These are phyloP conservation scores for Pampus argenteus DNA, from an alignment of 2,797 vertebrate species.

Conservation along the genomic window DNA sequence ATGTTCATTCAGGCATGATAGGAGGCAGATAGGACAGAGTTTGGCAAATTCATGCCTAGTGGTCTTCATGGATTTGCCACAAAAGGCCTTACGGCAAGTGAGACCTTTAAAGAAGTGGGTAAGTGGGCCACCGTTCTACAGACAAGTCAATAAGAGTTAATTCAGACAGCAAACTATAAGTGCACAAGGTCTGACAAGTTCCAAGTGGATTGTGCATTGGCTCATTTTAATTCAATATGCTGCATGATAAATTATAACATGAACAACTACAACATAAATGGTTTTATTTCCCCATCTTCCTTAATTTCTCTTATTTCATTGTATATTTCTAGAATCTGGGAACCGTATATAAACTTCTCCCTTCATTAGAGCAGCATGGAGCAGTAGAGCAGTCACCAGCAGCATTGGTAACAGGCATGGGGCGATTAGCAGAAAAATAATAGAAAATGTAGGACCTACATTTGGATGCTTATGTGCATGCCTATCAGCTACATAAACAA, in stretches of 20 bases:
- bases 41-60: conserved; percentile 53
- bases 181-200: conserved; percentile 6
- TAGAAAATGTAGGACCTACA: neutral
- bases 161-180: conserved; percentile 1
- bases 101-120: conserved; percentile 58
- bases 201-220: neutral
- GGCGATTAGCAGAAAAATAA: neutral
- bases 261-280: neutral
- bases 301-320: no score
- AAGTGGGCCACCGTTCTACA: conserved; percentile 65
- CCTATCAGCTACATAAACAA: neutral
- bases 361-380: neutral
- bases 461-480: neutral
- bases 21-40: conserved; percentile 43
- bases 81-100: conserved; percentile 51
- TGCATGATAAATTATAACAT: neutral
- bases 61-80: conserved; percentile 59
- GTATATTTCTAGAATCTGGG: neutral
- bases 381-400: neutral
- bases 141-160: conserved; percentile 47
- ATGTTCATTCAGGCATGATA: conserved; percentile 52
- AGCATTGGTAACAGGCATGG: neutral
- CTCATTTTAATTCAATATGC: neutral
- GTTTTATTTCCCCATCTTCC: no score
- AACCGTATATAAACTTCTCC: neutral